Conservation (phyloP, 1,140 invertebrate species). For the Drosophila kanapiae region DNA sequence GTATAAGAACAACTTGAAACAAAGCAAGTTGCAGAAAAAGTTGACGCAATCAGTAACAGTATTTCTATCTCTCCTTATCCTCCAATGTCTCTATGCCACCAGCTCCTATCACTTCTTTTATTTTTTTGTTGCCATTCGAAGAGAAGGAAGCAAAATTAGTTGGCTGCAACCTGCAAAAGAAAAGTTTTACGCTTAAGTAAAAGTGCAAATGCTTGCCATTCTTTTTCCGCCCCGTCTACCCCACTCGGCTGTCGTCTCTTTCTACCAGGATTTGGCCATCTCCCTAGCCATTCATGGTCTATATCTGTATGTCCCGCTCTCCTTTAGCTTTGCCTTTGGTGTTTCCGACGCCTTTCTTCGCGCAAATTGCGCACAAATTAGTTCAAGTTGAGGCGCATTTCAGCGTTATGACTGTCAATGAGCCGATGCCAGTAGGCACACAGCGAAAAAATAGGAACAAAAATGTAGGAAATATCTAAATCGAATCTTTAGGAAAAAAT, state of each 20-base stretch:
- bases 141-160: constrained; percentile 66
- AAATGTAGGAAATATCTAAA: not conserved
- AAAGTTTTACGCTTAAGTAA: constrained; percentile 80
- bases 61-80: constrained; percentile 51
- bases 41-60: constrained; percentile 77
- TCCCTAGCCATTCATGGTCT: constrained; percentile 43
- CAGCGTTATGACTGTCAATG: constrained; percentile 83
- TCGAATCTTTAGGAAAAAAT: not conserved
- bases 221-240: constrained; percentile 7
- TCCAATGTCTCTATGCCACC: constrained; percentile 6
- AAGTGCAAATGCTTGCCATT: constrained; percentile 77
- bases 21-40: constrained; percentile 60
- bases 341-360: constrained; percentile 55
- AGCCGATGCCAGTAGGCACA: constrained; percentile 50
- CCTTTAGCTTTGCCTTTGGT: constrained; percentile 33
- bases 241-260: constrained; percentile 8
- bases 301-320: constrained; percentile 18
- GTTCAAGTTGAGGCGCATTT: constrained; percentile 76
- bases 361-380: constrained; percentile 78
- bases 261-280: constrained; percentile 1
- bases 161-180: constrained; percentile 71
- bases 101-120: constrained; percentile 20
- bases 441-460: not conserved
- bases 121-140: constrained; percentile 4
- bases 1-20: constrained; percentile 53